phyloP scores from a whole-genome alignment of 2,113 vertebrate species.

The Menura novaehollandiae region DNA sequence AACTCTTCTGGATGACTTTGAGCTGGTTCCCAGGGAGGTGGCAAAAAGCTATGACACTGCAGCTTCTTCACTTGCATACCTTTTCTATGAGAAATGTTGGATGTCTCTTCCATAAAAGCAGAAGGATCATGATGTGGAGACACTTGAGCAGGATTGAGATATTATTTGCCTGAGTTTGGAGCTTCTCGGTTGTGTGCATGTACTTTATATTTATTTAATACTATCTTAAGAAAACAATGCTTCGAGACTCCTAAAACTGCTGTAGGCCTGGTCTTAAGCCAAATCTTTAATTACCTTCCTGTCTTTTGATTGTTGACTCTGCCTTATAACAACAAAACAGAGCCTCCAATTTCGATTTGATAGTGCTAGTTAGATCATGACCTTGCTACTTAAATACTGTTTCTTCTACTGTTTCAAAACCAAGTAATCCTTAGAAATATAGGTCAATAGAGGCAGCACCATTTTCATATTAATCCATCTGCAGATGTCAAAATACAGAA shows the following conservation, averaged over 20 bases:
- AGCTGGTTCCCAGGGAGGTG: not conserved
- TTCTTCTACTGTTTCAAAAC: not conserved
- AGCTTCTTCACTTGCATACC: not conserved
- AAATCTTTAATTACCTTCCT: slow-evolving; percentile 46
- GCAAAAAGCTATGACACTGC: not conserved
- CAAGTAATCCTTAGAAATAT: not conserved
- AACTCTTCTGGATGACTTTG: not conserved
- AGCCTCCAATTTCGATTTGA: not conserved
- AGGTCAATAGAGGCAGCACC: not conserved
- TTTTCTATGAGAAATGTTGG: not conserved
- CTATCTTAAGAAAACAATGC: not conserved
- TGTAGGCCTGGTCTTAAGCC: not conserved
- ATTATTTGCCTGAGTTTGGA: not conserved
- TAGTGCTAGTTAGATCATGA: not conserved
- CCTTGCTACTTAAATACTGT: not conserved
- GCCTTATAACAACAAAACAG: slow-evolving; percentile 12
- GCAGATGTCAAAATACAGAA: not conserved
- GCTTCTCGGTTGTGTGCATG: not conserved
- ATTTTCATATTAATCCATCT: not conserved
- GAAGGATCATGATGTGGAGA: not conserved
- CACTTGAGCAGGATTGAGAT: not conserved
- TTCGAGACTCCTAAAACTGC: not conserved
- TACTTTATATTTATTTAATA: not conserved
- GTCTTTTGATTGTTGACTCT: slow-evolving; percentile 20
- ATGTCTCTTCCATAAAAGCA: not conserved